Conservation (phyloP, 2,797 vertebrate species). For the Eupleurogrammus muticus region DNA sequence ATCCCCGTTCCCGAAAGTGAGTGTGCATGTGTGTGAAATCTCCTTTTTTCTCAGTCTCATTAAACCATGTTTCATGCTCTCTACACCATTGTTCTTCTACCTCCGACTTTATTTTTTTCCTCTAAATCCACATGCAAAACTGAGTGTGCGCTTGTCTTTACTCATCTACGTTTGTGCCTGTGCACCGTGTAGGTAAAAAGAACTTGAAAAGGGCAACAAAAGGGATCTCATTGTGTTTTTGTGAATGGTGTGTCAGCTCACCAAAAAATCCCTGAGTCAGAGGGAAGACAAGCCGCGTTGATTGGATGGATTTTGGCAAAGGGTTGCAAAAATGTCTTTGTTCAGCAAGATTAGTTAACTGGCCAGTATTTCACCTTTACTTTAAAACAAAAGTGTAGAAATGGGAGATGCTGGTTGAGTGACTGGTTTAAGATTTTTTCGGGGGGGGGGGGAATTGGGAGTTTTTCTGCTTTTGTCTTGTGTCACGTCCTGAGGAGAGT, state of each 20-base stretch:
- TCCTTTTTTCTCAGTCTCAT: constrained; percentile 61
- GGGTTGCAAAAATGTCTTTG: not conserved
- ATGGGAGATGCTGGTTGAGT: not conserved
- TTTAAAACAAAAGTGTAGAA: not conserved
- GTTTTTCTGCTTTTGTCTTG: constrained; percentile 4
- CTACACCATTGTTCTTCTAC: constrained; percentile 58
- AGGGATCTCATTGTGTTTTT: constrained; percentile 50
- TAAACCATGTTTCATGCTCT: constrained; percentile 63
- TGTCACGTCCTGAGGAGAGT: not conserved
- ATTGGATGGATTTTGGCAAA: constrained; percentile 21
- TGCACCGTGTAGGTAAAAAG: constrained; percentile 24
- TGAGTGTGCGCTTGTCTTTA: constrained; percentile 36
- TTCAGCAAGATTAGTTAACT: not conserved
- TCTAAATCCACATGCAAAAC: constrained; percentile 27
- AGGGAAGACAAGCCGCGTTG: constrained; percentile 39
- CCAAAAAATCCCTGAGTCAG: constrained; percentile 37
- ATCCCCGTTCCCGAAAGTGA: constrained; percentile 55
- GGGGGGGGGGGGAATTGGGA: not conserved
- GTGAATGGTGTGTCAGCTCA: constrained; percentile 31
- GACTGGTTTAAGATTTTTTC: not conserved
- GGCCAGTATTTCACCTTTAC: not conserved
- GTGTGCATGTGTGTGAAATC: constrained; percentile 35
- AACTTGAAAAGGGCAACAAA: constrained; percentile 11
- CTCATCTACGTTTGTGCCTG: constrained; percentile 29
- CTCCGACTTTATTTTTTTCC: constrained; percentile 23